Conservation (phyloP, 2,113 vertebrate genomes). For the Seriola dumerili region DNA sequence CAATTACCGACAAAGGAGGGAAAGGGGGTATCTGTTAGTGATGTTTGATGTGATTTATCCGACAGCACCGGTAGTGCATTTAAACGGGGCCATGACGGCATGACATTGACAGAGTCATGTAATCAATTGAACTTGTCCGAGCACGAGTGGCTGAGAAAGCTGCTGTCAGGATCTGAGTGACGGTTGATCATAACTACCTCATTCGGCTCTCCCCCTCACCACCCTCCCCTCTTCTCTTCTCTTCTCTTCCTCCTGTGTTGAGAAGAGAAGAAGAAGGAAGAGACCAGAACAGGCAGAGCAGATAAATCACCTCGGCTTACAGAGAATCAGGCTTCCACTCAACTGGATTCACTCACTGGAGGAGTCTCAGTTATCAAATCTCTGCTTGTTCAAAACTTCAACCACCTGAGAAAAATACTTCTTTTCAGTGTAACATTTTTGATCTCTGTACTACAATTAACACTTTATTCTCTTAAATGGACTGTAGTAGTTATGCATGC, state of each 20-base stretch:
- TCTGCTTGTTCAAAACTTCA: conserved; percentile 32
- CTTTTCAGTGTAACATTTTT: not conserved
- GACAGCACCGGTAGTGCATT: conserved; percentile 85
- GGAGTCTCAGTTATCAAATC: conserved; percentile 5
- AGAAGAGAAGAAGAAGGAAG: conserved; percentile 17
- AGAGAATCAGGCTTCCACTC: conserved; percentile 39
- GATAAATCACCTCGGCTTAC: conserved; percentile 66
- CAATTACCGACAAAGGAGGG: conserved; percentile 92
- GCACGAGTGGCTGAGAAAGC: conserved; percentile 83
- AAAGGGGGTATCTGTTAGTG: conserved; percentile 85
- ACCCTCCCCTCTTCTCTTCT: not conserved
- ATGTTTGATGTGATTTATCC: conserved; percentile 93
- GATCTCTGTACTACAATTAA: not conserved
- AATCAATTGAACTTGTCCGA: conserved; percentile 92
- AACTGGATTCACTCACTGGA: conserved; percentile 41
- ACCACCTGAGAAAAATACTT: conserved; percentile 1
- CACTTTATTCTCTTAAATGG: not conserved
- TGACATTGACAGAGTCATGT: conserved; percentile 93
- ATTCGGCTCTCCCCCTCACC: conserved; percentile 41
- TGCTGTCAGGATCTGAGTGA: conserved; percentile 81
- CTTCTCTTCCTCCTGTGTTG: conserved; percentile 24
- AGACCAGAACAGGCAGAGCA: conserved; percentile 34
- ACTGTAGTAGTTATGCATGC: not conserved
- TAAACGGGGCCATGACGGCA: conserved; percentile 86
- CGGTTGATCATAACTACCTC: conserved; percentile 77